Evolutionary conservation across 2,888 invertebrate genomes (phyloP), one percentile per base, ranked within the genome.

Genomic region (Diaprepes abbreviatus): DNA sequence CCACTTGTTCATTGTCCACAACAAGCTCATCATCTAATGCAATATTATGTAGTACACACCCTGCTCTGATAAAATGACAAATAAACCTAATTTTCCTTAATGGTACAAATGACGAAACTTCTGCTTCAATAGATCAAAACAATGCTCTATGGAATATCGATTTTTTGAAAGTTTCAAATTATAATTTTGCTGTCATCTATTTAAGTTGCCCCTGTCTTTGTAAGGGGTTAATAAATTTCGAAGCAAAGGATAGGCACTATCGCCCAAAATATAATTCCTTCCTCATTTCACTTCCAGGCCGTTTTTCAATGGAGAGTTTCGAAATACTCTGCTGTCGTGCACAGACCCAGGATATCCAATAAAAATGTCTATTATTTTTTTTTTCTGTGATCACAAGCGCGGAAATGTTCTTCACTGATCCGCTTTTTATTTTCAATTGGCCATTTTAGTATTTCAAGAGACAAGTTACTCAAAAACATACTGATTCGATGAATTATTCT

Each of bases 311-410:
- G 66, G 52, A 17, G 69, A 69, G 7, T 43, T 72, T 33, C 52
- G 12, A 52, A 73, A 74, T 16, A 69, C 73, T 17, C 71, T 62
- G 7, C 50, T 54, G 40, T 71, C 71, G 48, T 74, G 72, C 3
- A 74, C 73, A 14, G 71, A 71, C 2, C 74, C 72, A 19, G 73
- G 71, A 36, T 55, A 74, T 17, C 74, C 73, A 38, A 66, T 66
- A 43, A 66, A 66, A n/a, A 66, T 31, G 58, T 52, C 52, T 24
- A 59, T 12, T 2, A 66, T 60, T 31, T 31, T 59, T 16, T 36
- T 50, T 9, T 43, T 35, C 1, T 17, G n/a, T n/a, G n/a, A n/a
- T n/a, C n/a, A n/a, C n/a, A n/a, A n/a, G n/a, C n/a, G n/a, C n/a
- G n/a, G n/a, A n/a, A n/a, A n/a, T n/a, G n/a, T n/a, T n/a, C n/a